Conservation (phyloP, 2,113 vertebrate genomes). For the Muscicapa adusta region DNA sequence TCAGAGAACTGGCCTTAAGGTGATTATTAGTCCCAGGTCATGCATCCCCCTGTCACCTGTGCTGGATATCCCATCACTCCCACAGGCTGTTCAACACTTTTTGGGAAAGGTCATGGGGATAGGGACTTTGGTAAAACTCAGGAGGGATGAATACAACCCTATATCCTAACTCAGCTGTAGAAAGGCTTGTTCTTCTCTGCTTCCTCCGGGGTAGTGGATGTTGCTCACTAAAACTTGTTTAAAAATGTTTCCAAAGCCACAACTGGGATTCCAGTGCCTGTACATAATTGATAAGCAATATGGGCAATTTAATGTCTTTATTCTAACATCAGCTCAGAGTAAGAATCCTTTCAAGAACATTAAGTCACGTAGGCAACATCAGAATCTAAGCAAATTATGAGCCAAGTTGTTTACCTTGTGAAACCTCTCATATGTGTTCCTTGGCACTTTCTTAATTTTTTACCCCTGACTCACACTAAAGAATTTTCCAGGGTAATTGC, state of each 20-base stretch:
- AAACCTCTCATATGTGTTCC: neutral
- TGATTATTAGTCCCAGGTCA: neutral
- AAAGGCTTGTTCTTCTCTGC: neutral
- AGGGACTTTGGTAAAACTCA: neutral
- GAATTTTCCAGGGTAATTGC: neutral
- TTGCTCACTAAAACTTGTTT: neutral
- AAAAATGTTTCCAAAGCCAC: neutral
- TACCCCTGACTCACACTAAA: neutral
- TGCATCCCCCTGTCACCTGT: neutral
- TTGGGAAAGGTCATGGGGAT: neutral
- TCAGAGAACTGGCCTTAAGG: neutral
- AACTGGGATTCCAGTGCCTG: neutral
- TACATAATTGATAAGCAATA: neutral
- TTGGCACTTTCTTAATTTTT: neutral
- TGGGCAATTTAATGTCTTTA: neutral
- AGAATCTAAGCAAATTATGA: neutral
- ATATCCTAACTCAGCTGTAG: neutral
- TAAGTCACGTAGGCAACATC: neutral
- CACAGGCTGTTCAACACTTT: neutral
- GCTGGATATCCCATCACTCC: neutral
- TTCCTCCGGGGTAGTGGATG: neutral
- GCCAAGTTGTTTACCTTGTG: neutral
- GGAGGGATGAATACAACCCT: neutral
- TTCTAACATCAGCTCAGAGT: neutral
- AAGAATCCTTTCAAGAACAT: neutral